phyloP scores from a whole-genome alignment of 2,888 invertebrate genomes.

The Pristionchus mayeri region DNA sequence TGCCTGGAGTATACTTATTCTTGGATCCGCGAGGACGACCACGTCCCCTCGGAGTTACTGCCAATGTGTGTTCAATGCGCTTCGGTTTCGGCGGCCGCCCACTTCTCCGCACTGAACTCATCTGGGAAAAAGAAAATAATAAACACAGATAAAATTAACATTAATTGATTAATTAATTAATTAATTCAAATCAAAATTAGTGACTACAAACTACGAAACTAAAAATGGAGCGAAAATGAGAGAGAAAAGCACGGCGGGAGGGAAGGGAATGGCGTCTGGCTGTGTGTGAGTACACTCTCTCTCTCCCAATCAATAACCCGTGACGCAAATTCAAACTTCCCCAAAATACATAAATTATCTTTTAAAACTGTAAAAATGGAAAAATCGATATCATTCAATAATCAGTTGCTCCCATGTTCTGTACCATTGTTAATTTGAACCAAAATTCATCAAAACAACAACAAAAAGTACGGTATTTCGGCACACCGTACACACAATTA shows the following conservation, averaged over 20 bases:
- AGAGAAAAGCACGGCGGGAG: not conserved
- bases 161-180: not conserved
- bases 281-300: not conserved
- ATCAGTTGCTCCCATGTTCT: not conserved
- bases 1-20: slow-evolving; percentile 21
- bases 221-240: slow-evolving; percentile 1
- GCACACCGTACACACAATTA: too few relatives aligned
- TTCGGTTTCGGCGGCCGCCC: slow-evolving; percentile 46
- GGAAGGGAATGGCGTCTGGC: slow-evolving; percentile 10
- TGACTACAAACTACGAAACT: slow-evolving; percentile 46
- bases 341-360: not conserved
- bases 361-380: not conserved
- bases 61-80: slow-evolving; percentile 35
- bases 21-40: slow-evolving; percentile 37
- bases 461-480: not conserved
- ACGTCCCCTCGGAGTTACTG: slow-evolving; percentile 44
- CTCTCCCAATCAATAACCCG: slow-evolving; percentile 40
- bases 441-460: not conserved
- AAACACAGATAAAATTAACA: slow-evolving; percentile 22
- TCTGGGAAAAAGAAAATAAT: not conserved
- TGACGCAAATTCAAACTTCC: slow-evolving; percentile 27
- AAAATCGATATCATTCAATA: not conserved
- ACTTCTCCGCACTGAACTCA: slow-evolving; percentile 43
- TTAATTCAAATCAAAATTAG: slow-evolving; percentile 43
- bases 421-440: too few relatives aligned